Evolutionary conservation across 2,888 invertebrate species (phyloP), one percentile per base, ranked within the genome.

Genomic region (Dryobota labecula): DNA sequence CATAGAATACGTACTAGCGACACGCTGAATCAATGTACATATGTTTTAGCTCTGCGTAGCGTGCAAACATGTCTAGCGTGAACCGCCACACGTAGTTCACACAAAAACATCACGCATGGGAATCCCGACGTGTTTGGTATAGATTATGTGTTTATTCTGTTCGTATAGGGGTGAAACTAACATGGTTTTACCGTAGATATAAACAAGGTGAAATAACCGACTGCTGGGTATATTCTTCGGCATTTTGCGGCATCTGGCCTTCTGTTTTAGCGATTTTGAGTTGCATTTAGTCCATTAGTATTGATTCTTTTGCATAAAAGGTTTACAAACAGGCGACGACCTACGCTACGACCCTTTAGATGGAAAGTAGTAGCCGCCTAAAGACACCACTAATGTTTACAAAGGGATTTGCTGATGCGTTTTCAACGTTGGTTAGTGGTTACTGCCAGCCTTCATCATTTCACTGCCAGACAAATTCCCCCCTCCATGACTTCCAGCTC

Each of bases 61-160:
- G 64, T 60, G 58, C 47, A 71, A 76, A 76, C 58, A 77, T 53
- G 77, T 64, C 78, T 64, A 54, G 24, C 77, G 60, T 71, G 71
- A 60, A 54, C 63, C 49, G 33, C 61, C 51, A 45, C 56, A 24
- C 70, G 56, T 49, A 43, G 36, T 30, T 49, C 62, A 71, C 41
- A 41, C 63, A 45, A 49, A 70, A 58, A 63, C 77, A 76, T 63
- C 62, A 71, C 58, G 71, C 77, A 47, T 77, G 62, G 54, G 70
- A 57, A n/a, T 51, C n/a, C 33, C 47, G 13, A 24, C 13, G 41
- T 54, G 58, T 54, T 60, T 45, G 24, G 27, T 70, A 58, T 53
- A 70, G 58, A 63, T 63, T 30, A 76, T n/a, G 24, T 76, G 43
- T 62, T 69, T 70, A 43, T 63, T 64, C 41, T 9, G 18, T 27